Percentiles rank a stretch among this genome's conserved stretches.
phyloP scores from a whole-genome alignment of 2,797 vertebrate species.

The Borostomias antarcticus region DNA sequence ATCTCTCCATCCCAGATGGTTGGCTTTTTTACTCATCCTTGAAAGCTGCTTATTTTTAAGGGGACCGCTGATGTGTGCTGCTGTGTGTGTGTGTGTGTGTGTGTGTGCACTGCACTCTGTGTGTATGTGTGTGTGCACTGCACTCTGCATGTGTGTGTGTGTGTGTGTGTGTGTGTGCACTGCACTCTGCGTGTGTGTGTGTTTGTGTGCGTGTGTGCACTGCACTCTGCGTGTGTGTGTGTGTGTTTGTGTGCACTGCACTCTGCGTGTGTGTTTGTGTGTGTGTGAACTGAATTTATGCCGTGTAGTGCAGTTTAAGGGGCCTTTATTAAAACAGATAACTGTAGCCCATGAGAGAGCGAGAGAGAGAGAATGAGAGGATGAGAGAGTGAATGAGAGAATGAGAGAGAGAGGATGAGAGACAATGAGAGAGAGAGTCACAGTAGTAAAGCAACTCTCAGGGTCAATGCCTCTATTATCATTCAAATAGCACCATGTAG shows the following conservation, averaged over 20 bases:
- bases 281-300: too few species aligned
- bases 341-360: too few species aligned
- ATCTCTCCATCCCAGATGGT: constrained; percentile 55
- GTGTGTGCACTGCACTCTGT: constrained; percentile 4
- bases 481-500: constrained; percentile 57
- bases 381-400: constrained; percentile 28
- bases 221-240: too few species aligned
- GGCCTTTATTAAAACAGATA: too few species aligned
- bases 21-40: constrained; percentile 47
- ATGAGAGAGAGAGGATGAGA: constrained; percentile 37
- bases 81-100: constrained; percentile 7
- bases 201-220: too few species aligned
- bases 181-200: too few species aligned
- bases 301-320: too few species aligned
- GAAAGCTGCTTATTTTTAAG: constrained; percentile 58
- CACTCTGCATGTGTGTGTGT: too few species aligned
- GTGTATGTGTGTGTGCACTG: too few species aligned
- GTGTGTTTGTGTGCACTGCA: too few species aligned
- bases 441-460: constrained; percentile 57
- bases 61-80: constrained; percentile 38
- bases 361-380: constrained; percentile 55
- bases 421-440: constrained; percentile 52
- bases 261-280: too few species aligned
- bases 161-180: too few species aligned
- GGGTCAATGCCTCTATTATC: constrained; percentile 66